Evolutionary conservation across 2,113 vertebrate genomes (phyloP).

Genomic region (Marcusenius ussheri): DNA sequence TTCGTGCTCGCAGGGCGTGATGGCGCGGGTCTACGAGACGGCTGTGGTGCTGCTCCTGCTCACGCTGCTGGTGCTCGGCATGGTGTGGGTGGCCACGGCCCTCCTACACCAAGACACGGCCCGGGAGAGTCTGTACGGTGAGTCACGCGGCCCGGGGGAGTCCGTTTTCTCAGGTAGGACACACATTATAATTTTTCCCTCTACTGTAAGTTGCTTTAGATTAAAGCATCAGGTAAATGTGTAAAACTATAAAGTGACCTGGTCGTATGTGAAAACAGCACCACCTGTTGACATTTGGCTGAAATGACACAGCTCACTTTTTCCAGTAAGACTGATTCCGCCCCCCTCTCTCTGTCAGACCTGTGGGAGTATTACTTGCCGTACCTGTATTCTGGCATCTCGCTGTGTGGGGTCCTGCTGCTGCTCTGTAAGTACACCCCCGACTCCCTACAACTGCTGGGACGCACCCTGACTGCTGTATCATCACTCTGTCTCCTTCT

Average conservation of each 20-base stretch:
- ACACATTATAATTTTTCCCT: not conserved
- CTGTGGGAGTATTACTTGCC: constrained; percentile 95
- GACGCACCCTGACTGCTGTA: not conserved
- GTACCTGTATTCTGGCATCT: constrained; percentile 93
- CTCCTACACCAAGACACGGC: constrained; percentile 71
- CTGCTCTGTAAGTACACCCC: constrained; percentile 74
- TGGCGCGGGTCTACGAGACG: constrained; percentile 89
- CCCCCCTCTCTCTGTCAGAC: constrained; percentile 54
- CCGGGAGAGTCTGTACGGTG: constrained; percentile 85
- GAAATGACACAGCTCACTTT: not conserved
- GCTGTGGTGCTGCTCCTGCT: constrained; percentile 85
- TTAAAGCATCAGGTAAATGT: not conserved
- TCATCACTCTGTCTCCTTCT: not conserved
- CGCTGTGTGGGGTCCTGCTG: constrained; percentile 82
- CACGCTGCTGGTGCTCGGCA: constrained; percentile 83
- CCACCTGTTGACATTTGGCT: not conserved
- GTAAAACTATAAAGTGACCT: not conserved
- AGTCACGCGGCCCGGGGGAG: constrained; percentile 61
- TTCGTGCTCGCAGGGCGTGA: constrained; percentile 69
- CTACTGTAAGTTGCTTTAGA: not conserved
- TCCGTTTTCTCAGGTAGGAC: not conserved
- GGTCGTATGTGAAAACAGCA: not conserved
- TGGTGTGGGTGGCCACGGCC: constrained; percentile 93
- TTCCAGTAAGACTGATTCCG: not conserved
- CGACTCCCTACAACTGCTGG: not conserved